Conservation (phyloP, 2,113 vertebrate genomes). For the cattle (Bos taurus) region ARS-UCD2.0 NC_037349.1:49004001-49004500, state of each 20-base stretch:
- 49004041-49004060: neutral
- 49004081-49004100: neutral
- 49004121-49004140: neutral
- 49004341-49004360: neutral
- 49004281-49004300: neutral
- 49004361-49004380: neutral
- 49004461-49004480: neutral
- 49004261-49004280: neutral
- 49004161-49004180: neutral
- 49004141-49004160: neutral
- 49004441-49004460: neutral
- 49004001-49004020: neutral
- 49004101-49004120: neutral
- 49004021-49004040: neutral
- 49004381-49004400: neutral
- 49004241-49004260: neutral
- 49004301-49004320: neutral
- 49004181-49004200: neutral
- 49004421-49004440: neutral
- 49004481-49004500: neutral
- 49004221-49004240: neutral
- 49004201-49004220: neutral
- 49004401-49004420: neutral
- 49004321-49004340: neutral
- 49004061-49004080: neutral